Evolutionary conservation across 2,113 vertebrate genomes (phyloP).

Genomic region (Rhinichthys klamathensis): DNA sequence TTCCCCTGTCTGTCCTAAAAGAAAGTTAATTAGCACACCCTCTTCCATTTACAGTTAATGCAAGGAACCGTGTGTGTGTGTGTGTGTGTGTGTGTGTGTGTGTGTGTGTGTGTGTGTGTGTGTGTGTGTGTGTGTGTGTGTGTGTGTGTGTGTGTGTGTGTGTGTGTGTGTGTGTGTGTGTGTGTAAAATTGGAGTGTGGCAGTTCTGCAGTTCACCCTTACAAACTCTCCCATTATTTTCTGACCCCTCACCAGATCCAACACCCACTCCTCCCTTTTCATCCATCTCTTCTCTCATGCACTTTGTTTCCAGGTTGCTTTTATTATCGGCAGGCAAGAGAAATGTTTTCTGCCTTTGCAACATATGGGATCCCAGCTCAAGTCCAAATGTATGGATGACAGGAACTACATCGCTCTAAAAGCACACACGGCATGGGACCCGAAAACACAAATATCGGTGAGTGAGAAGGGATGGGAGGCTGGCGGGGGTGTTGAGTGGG

Average conservation of each 20-base stretch:
- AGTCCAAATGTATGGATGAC: slow-evolving; percentile 23
- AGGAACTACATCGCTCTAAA: not conserved
- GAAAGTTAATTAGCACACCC: slow-evolving; percentile 20
- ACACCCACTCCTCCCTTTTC: slow-evolving; percentile 69
- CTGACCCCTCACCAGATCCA: slow-evolving; percentile 82
- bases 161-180: not conserved
- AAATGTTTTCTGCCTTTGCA: slow-evolving; percentile 12
- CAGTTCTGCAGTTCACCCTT: slow-evolving; percentile 70
- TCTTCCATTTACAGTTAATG: slow-evolving; percentile 14
- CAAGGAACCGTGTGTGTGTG: not conserved
- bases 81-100: not conserved
- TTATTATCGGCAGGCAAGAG: slow-evolving; percentile 18
- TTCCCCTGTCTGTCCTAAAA: not conserved
- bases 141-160: not conserved
- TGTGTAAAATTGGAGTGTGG: slow-evolving; percentile 71
- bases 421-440: slow-evolving; percentile 38
- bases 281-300: slow-evolving; percentile 20
- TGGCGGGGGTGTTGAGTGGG: slow-evolving; percentile 32
- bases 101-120: not conserved
- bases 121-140: not conserved
- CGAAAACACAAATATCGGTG: slow-evolving; percentile 33
- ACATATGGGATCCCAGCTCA: slow-evolving; percentile 3
- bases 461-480: slow-evolving; percentile 31
- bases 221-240: slow-evolving; percentile 80
- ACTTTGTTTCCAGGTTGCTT: slow-evolving; percentile 26